A percentile compares a stretch with the other conserved stretches of the same genome.
Conservation (phyloP, 2,113 vertebrate genomes). For the Trachemys scripta region DNA sequence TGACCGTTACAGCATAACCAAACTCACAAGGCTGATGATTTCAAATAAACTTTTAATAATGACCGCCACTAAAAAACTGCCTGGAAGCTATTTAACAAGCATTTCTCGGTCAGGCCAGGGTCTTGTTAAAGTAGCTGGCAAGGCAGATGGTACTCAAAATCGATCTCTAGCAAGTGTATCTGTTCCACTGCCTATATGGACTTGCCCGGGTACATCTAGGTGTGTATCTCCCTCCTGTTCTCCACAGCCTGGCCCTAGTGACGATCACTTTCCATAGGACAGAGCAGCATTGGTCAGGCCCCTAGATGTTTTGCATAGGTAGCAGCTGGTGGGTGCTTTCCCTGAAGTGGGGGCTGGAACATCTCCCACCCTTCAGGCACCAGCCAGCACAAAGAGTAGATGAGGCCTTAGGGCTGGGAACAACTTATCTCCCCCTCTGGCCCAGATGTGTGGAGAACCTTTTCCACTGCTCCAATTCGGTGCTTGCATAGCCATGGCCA, state of each 20-base stretch:
- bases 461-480: neutral
- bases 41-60: slow-evolving; percentile 57
- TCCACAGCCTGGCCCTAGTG: neutral
- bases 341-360: neutral
- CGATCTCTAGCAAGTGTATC: neutral
- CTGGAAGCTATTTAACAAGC: neutral
- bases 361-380: neutral
- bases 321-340: neutral
- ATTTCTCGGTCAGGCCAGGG: neutral
- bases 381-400: neutral
- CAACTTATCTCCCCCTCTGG: neutral
- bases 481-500: neutral
- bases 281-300: neutral
- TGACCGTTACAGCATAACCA: neutral
- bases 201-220: too few species aligned
- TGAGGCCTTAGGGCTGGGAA: neutral
- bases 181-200: neutral
- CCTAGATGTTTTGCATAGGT: neutral
- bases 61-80: neutral
- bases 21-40: slow-evolving; percentile 19
- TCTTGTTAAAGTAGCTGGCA: neutral
- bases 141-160: neutral
- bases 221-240: neutral
- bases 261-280: neutral
- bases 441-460: neutral